These are phyloP conservation scores for Apodemus agrarius DNA, from an alignment of 2,797 vertebrate genomes.

Conservation along the genomic window DNA sequence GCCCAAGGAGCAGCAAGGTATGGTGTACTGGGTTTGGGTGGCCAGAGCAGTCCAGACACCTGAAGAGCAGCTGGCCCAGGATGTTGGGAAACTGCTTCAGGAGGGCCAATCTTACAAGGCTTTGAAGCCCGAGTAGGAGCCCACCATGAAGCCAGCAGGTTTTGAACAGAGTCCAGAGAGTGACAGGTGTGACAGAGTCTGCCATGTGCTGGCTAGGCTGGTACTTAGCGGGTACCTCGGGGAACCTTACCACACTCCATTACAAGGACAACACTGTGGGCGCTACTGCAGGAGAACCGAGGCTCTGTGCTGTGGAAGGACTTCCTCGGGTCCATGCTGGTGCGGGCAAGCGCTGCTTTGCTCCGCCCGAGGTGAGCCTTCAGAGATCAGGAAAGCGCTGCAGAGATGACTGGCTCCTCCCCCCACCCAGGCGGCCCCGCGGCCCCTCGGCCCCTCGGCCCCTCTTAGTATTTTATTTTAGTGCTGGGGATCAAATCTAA, in stretches of 20 bases:
- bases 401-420: fast-evolving
- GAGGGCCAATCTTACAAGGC: not conserved
- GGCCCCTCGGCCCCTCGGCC: too few relatives aligned
- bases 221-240: fast-evolving
- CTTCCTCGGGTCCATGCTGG: not conserved
- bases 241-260: fast-evolving
- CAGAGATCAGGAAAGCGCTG: too few relatives aligned
- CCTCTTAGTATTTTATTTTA: not conserved
- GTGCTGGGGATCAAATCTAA: not conserved
- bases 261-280: fast-evolving
- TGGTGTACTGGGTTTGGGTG: not conserved
- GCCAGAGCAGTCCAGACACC: not conserved
- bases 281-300: fast-evolving
- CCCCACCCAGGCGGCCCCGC: fast-evolving
- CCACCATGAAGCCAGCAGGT: not conserved
- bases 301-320: fast-evolving
- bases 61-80: not conserved
- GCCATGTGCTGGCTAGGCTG: fast-evolving
- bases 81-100: not conserved
- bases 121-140: not conserved
- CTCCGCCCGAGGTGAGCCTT: not conserved
- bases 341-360: not conserved
- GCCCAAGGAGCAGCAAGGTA: too few relatives aligned
- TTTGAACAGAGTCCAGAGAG: not conserved
- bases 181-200: not conserved